These are phyloP conservation scores for Aegithalos caudatus DNA, from an alignment of 2,113 vertebrate species.

Conservation along the genomic window DNA sequence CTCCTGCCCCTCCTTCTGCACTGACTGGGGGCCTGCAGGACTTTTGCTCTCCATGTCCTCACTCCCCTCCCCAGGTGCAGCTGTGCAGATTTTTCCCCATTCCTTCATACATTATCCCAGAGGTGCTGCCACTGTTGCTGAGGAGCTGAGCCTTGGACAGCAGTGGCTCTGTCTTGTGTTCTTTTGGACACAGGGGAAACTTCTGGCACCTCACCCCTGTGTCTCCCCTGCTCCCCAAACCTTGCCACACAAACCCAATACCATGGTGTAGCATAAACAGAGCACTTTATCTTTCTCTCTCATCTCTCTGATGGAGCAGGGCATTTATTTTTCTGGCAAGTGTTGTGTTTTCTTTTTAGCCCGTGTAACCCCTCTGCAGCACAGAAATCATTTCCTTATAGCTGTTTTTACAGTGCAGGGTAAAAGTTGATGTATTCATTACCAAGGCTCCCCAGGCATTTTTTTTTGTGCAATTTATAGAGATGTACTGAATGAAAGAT, in stretches of 20 bases:
- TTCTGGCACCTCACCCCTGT: neutral
- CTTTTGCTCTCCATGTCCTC: neutral
- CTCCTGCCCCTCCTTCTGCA: neutral
- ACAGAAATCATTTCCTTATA: constrained; percentile 4
- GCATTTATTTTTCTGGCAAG: constrained; percentile 29
- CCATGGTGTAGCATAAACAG: accelerated
- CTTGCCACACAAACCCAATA: neutral
- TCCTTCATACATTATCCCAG: neutral
- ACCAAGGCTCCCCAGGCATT: constrained; percentile 16
- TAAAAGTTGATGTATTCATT: constrained; percentile 30
- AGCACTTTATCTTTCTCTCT: neutral
- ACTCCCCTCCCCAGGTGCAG: neutral
- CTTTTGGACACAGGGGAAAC: neutral
- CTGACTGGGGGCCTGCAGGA: neutral
- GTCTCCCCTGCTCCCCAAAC: neutral
- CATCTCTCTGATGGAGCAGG: neutral
- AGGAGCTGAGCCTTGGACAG: neutral
- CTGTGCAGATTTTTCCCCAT: neutral
- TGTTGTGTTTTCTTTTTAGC: constrained; percentile 33
- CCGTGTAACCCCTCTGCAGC: neutral
- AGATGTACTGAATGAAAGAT: constrained; percentile 8
- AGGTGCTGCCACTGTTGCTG: neutral
- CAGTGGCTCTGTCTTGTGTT: neutral
- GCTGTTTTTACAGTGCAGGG: constrained; percentile 11
- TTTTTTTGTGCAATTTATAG: constrained; percentile 10